Base-by-base conservation (phyloP, 1,140 invertebrate species). In the Caerostris darwini region DNA sequence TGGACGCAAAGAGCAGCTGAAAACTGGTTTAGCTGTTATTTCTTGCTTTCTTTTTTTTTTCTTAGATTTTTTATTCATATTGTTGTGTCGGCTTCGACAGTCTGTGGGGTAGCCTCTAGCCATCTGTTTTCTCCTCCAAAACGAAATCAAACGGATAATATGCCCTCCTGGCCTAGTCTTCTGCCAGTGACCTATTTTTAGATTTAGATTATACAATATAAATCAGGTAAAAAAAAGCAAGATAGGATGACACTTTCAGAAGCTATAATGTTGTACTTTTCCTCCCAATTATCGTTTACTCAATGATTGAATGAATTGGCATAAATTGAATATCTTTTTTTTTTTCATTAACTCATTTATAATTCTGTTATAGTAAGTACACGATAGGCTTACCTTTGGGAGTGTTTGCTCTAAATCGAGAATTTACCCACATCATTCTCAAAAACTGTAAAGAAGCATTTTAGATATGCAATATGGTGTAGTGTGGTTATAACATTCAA, bases 151-250 rank as follows among this genome's bases (percentile, higher is more conserved):
- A 77, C 71, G 57, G 82, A 85, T 56, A n/a, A n/a, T 85, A 58
- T 85, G 83, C 83, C 83, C 83, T 58, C 83, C 17, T 85, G 83
- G 56, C 83, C 83, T 56, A 85, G 17, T 85, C 83, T 85, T 59
- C 83, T 85, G 83, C 83, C 83, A 85, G 10, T 85, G 83, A 14
- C 83, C 83, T 85, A 85, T 57, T 58, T 85, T 34, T 85, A 85
- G 54, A n/a, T 58, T 34, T 58, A 50, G 50, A 34, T 3, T 77
- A 50, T 10, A 77, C 71, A 53, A 34, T 53, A 50, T 34, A 34
- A 50, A 77, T 77, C 53, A 77, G 10, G 53, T 17, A 53, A 77
- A 77, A 77, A 71, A 71, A 77, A 10, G 10, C 7, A 53, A 3
- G 34, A 53, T 10, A 64, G 71, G 50, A 77, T 77, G 71, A 77